phyloP scores from a whole-genome alignment of 2,113 vertebrate species.

The Prolemur simus region DNA sequence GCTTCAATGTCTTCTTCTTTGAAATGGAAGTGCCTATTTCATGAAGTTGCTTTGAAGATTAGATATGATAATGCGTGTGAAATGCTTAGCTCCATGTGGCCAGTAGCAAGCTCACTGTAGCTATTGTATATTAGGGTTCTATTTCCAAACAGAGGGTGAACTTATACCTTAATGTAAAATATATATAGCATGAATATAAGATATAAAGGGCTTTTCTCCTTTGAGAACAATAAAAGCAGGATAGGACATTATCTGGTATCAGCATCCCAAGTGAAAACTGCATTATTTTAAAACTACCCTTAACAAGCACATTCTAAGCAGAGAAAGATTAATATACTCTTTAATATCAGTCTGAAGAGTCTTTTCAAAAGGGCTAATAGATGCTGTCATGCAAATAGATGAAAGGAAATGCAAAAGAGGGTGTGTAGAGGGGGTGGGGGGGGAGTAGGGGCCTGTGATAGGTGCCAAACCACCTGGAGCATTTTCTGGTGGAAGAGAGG shows the following conservation, averaged over 20 bases:
- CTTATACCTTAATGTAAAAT: conserved; percentile 17
- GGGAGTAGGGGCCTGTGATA: not conserved
- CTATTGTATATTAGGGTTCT: not conserved
- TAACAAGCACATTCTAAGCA: conserved; percentile 23
- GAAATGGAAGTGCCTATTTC: conserved; percentile 12
- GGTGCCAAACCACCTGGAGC: not conserved
- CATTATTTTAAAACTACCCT: conserved; percentile 49
- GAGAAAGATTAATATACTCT: conserved; percentile 26
- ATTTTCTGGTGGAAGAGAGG: conserved; percentile 18
- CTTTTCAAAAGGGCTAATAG: conserved; percentile 61
- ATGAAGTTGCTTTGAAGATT: not conserved
- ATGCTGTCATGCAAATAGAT: conserved; percentile 36
- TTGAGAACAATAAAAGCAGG: conserved; percentile 55
- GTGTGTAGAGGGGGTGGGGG: too few species aligned
- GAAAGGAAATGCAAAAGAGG: conserved; percentile 29
- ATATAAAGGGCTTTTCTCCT: conserved; percentile 44
- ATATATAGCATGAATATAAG: not conserved
- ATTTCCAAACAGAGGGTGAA: conserved; percentile 19
- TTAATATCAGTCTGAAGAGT: conserved; percentile 41
- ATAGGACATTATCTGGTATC: conserved; percentile 20
- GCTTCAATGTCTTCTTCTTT: conserved; percentile 26
- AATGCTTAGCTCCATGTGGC: not conserved
- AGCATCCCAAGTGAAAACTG: conserved; percentile 44
- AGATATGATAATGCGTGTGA: not conserved
- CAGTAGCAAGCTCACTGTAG: not conserved